phyloP scores from a whole-genome alignment of 2,888 invertebrate genomes.

The Callosobruchus maculatus region DNA sequence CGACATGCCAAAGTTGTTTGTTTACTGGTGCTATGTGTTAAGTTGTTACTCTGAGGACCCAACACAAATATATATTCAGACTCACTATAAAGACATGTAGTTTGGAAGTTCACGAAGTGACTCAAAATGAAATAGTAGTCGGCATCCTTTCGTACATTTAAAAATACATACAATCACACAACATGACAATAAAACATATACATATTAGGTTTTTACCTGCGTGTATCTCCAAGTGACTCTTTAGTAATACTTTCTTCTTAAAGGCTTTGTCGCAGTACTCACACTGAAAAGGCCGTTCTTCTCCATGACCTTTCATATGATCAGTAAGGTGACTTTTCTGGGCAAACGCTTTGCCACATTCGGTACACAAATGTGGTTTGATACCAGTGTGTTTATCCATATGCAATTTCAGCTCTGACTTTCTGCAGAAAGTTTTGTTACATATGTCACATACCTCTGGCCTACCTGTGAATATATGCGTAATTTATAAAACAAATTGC shows the following conservation, averaged over 20 bases:
- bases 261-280: slow-evolving; percentile 39
- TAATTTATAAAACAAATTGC: too few relatives aligned
- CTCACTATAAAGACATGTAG: too few relatives aligned
- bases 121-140: too few relatives aligned
- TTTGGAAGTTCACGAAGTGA: too few relatives aligned
- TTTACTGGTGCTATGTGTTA: too few relatives aligned
- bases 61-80: too few relatives aligned
- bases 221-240: slow-evolving; percentile 41
- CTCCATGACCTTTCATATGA: slow-evolving; percentile 39
- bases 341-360: slow-evolving; percentile 39
- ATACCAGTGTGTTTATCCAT: slow-evolving; percentile 44
- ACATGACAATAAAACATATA: too few relatives aligned
- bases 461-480: slow-evolving; percentile 27
- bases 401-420: slow-evolving; percentile 39
- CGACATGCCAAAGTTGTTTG: too few relatives aligned
- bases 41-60: too few relatives aligned
- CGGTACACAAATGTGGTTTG: slow-evolving; percentile 40
- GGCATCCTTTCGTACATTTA: too few relatives aligned
- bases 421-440: slow-evolving; percentile 40
- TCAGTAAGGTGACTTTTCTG: slow-evolving; percentile 43
- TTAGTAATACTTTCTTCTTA: slow-evolving; percentile 37
- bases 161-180: too few relatives aligned
- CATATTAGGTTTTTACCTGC: slow-evolving; percentile 26
- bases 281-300: slow-evolving; percentile 40
- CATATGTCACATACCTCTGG: slow-evolving; percentile 41